Conservation (phyloP, 2,797 vertebrate genomes). For the Tolypeutes matacus region DNA sequence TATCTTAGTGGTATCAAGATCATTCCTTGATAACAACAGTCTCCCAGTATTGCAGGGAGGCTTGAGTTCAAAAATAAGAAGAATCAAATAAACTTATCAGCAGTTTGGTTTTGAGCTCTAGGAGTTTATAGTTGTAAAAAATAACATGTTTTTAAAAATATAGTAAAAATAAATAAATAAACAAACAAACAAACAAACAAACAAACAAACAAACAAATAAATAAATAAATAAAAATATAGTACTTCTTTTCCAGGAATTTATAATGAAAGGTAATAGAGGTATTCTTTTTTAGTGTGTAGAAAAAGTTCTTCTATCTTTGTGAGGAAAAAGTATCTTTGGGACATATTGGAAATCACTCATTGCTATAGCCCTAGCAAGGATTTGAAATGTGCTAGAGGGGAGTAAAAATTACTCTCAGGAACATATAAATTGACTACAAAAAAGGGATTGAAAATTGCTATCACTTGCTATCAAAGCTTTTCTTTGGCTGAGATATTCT, state of each 20-base stretch:
- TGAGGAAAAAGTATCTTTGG: neutral
- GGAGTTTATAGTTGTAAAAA: neutral
- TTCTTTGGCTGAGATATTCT: slow-evolving; percentile 4
- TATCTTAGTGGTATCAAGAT: neutral
- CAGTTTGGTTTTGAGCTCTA: slow-evolving; percentile 25
- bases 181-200: too few species aligned
- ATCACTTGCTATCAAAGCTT: neutral
- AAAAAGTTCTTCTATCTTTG: neutral
- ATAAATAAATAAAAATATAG: neutral
- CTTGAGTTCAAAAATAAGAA: slow-evolving; percentile 19
- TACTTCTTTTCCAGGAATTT: neutral
- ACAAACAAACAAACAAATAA: too few species aligned
- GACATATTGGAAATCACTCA: neutral
- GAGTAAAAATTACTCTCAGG: slow-evolving; percentile 12
- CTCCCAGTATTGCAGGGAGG: neutral
- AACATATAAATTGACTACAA: neutral
- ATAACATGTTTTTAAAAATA: neutral
- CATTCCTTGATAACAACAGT: neutral
- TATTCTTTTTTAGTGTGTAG: slow-evolving; percentile 16
- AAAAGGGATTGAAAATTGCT: slow-evolving; percentile 30
- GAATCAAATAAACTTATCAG: neutral
- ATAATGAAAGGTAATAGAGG: slow-evolving; percentile 11
- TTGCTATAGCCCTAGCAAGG: neutral
- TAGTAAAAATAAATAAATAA: too few species aligned
- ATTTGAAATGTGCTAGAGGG: slow-evolving; percentile 1